Evolutionary conservation across 2,888 invertebrate genomes (phyloP).

Genomic region (Eupithecia pulchellata): DNA sequence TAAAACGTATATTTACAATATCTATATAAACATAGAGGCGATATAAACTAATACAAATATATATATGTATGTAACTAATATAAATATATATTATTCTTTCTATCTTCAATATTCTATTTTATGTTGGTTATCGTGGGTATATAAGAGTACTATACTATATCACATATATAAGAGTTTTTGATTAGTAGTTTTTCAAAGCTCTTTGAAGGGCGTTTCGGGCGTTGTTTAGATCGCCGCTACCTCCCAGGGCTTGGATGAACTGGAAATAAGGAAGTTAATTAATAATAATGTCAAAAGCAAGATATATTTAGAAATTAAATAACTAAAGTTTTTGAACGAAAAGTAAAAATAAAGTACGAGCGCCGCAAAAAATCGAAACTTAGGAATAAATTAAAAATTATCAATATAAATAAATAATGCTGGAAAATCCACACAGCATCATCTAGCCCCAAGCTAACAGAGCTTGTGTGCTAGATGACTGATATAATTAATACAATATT

Average conservation of each 20-base stretch:
- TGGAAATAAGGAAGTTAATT: slow-evolving; percentile 45
- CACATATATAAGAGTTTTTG: background rate
- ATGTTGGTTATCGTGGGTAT: slow-evolving; percentile 5
- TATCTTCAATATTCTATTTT: slow-evolving; percentile 15
- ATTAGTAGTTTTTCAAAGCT: slow-evolving; percentile 46
- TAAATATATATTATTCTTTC: slow-evolving; percentile 7
- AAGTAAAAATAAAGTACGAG: too few relatives aligned
- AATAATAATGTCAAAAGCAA: background rate
- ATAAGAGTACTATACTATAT: slow-evolving; percentile 22
- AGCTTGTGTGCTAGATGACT: too few relatives aligned
- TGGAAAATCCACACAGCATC: too few relatives aligned
- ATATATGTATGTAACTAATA: slow-evolving; percentile 12
- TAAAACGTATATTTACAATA: slow-evolving; percentile 71
- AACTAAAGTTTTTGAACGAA: background rate
- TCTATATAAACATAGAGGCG: slow-evolving; percentile 49
- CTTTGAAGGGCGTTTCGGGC: slow-evolving; percentile 51
- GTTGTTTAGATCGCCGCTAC: slow-evolving; percentile 48
- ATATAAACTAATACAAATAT: slow-evolving; percentile 11
- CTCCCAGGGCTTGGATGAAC: slow-evolving; percentile 56
- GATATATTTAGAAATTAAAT: background rate
- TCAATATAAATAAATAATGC: too few relatives aligned
- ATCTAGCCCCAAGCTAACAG: too few relatives aligned
- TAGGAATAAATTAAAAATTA: too few relatives aligned
- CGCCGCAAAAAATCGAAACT: too few relatives aligned
- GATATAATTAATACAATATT: too few relatives aligned